These are phyloP conservation scores for Urosaurus nigricauda DNA, from an alignment of 2,797 vertebrate genomes.

Conservation along the genomic window DNA sequence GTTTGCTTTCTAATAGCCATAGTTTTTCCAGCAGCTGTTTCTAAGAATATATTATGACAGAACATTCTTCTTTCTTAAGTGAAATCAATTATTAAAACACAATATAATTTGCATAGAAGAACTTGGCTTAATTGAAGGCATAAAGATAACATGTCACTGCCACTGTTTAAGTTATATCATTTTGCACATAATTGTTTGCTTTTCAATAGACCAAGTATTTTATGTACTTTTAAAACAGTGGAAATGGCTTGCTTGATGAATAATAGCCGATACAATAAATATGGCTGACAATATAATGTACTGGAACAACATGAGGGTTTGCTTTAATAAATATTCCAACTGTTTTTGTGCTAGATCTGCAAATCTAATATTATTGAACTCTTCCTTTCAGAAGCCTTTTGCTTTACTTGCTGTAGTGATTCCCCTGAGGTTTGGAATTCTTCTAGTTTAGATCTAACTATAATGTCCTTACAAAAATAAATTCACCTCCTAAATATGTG, in stretches of 20 bases:
- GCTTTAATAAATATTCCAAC: slow-evolving; percentile 34
- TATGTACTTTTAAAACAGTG: neutral
- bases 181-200: slow-evolving; percentile 7
- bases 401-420: slow-evolving; percentile 18
- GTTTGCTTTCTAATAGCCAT: neutral
- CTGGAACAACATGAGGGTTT: slow-evolving; percentile 27
- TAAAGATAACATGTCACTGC: neutral
- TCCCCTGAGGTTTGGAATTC: slow-evolving; percentile 41
- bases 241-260: slow-evolving; percentile 18
- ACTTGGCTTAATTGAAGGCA: neutral
- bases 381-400: slow-evolving; percentile 26
- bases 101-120: neutral
- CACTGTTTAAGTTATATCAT: slow-evolving; percentile 11
- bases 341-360: slow-evolving; percentile 40
- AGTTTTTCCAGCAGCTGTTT: neutral
- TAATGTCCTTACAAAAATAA: slow-evolving; percentile 33
- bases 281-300: slow-evolving; percentile 20
- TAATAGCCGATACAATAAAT: neutral
- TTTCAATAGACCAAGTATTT: neutral
- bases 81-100: slow-evolving; percentile 7
- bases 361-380: slow-evolving; percentile 33
- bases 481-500: slow-evolving; percentile 31
- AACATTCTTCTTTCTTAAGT: too few species aligned
- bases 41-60: neutral
- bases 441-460: slow-evolving; percentile 41